Conservation (phyloP, 2,888 invertebrate genomes). For the Pardosa pseudoannulata region DNA sequence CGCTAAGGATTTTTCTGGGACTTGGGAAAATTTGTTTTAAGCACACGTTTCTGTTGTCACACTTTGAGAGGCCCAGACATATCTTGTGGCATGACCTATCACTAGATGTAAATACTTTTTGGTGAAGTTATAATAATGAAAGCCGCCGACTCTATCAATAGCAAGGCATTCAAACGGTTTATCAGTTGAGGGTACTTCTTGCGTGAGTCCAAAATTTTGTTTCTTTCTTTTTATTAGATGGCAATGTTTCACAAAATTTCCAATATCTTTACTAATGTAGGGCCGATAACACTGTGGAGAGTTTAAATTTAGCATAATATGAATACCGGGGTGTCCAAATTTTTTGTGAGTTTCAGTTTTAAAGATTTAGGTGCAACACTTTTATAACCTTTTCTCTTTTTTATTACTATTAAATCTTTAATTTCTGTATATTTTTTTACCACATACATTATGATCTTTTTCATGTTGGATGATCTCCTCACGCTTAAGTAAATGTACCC, state of each 20-base stretch:
- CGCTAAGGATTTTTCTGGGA: neutral
- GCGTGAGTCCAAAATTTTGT: neutral
- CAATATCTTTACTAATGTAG: neutral
- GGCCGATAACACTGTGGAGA: neutral
- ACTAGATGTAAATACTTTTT: constrained; percentile 19
- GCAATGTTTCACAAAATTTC: neutral
- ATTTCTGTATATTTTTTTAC: neutral
- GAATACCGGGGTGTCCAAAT: constrained; percentile 1
- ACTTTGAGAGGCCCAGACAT: constrained; percentile 11
- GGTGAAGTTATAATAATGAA: constrained; percentile 3
- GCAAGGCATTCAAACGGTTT: constrained; percentile 11
- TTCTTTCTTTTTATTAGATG: constrained; percentile 5
- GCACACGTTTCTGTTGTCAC: constrained; percentile 8
- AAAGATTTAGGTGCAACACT: neutral
- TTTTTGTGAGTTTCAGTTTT: neutral
- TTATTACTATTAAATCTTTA: neutral
- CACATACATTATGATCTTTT: neutral
- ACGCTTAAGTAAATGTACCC: neutral
- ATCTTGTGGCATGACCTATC: neutral
- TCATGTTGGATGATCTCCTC: neutral
- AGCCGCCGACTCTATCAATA: neutral
- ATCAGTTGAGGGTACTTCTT: constrained; percentile 2
- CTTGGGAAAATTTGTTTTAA: constrained; percentile 14
- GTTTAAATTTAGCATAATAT: constrained; percentile 10
- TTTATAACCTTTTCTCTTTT: neutral